phyloP scores from a whole-genome alignment of 2,113 vertebrate species.

The Aphyosemion australe region DNA sequence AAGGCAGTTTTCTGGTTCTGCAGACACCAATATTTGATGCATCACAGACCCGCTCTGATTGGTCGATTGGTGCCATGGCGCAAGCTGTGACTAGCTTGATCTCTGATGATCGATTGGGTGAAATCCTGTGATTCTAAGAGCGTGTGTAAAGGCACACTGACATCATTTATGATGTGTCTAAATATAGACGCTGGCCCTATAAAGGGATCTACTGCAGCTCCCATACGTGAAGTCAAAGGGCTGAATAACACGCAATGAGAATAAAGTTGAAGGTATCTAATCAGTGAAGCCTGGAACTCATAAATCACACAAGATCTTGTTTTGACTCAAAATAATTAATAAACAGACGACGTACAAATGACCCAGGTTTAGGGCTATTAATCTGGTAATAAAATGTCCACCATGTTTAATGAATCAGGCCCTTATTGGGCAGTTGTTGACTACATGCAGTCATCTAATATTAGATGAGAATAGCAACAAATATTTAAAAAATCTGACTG shows the following conservation, averaged over 20 bases:
- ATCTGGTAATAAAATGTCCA: conserved; percentile 62
- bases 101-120: too few relatives aligned
- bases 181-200: too few relatives aligned
- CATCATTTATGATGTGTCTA: too few relatives aligned
- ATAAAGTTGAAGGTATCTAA: conserved; percentile 38
- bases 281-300: conserved; percentile 52
- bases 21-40: too few relatives aligned
- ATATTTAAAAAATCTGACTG: too few relatives aligned
- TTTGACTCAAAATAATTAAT: conserved; percentile 54
- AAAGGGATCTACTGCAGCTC: conserved; percentile 35
- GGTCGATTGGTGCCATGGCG: too few relatives aligned
- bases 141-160: too few relatives aligned
- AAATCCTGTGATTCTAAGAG: too few relatives aligned
- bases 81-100: too few relatives aligned
- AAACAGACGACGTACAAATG: conserved; percentile 65
- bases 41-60: too few relatives aligned
- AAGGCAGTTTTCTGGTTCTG: too few relatives aligned
- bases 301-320: conserved; percentile 51
- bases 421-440: conserved; percentile 46
- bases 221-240: conserved; percentile 54
- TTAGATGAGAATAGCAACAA: too few relatives aligned
- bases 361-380: conserved; percentile 60
- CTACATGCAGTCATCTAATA: conserved; percentile 26
- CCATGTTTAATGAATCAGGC: conserved; percentile 66
- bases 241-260: conserved; percentile 26